phyloP scores from a whole-genome alignment of 2,113 vertebrate species.

The Euleptes europaea region DNA sequence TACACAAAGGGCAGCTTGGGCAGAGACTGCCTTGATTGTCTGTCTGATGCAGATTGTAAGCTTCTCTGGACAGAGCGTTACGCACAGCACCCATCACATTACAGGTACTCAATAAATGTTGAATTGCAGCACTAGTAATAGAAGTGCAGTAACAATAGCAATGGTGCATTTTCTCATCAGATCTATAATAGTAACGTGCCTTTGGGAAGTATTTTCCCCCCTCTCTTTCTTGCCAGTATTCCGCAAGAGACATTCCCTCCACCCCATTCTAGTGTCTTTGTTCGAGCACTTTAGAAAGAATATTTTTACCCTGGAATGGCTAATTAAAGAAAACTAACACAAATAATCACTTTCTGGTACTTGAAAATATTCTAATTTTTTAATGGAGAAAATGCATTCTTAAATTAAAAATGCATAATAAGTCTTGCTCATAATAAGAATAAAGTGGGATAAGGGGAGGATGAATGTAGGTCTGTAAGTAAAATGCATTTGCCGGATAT shows the following conservation, averaged over 20 bases:
- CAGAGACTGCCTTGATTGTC: too few species aligned
- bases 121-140: background rate
- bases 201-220: constrained; percentile 26
- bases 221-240: background rate
- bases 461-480: constrained; percentile 73
- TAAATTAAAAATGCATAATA: constrained; percentile 87
- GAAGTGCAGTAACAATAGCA: background rate
- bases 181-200: constrained; percentile 15
- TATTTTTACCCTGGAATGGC: constrained; percentile 62
- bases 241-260: background rate
- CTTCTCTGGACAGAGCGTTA: background rate
- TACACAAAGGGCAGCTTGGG: too few species aligned
- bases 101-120: background rate
- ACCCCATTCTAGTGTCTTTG: constrained; percentile 49
- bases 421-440: constrained; percentile 83
- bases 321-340: constrained; percentile 79
- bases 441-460: constrained; percentile 78
- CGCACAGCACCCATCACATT: background rate
- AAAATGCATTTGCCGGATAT: constrained; percentile 76
- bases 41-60: background rate
- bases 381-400: constrained; percentile 85
- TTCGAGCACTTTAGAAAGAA: constrained; percentile 61
- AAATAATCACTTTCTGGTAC: constrained; percentile 78
- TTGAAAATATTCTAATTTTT: constrained; percentile 84
- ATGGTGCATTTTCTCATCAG: constrained; percentile 19